Conservation (phyloP, 2,113 vertebrate species). For the Erinaceus europaeus region DNA sequence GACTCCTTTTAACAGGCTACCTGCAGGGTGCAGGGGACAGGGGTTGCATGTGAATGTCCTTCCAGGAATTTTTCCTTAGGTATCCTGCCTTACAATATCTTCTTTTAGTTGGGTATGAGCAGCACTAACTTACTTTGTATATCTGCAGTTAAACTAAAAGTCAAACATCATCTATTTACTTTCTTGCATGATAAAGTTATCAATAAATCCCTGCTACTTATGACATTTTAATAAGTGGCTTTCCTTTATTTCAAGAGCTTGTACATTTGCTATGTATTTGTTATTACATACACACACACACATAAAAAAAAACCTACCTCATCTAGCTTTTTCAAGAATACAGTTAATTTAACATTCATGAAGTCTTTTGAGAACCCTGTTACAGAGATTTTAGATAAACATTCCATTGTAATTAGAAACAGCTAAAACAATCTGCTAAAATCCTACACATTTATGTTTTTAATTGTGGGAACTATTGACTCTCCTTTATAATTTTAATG, state of each 20-base stretch:
- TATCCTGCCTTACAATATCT: no score
- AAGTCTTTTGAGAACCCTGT: slow-evolving; percentile 17
- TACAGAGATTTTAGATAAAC: slow-evolving; percentile 45
- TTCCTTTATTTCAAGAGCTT: slow-evolving; percentile 40
- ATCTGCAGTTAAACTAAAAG: background rate
- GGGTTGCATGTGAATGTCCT: no score
- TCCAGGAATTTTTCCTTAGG: no score
- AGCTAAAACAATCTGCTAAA: background rate
- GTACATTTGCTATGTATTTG: background rate
- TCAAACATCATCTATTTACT: background rate
- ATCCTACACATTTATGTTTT: background rate
- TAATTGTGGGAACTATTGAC: slow-evolving; percentile 35
- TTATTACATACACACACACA: background rate
- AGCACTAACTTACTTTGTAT: no score
- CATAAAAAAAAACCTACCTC: background rate
- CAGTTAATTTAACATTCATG: slow-evolving; percentile 63
- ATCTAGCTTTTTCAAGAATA: slow-evolving; percentile 22
- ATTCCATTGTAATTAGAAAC: background rate
- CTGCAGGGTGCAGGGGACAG: no score
- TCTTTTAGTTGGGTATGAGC: no score
- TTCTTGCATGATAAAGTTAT: slow-evolving; percentile 15
- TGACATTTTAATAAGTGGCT: slow-evolving; percentile 12
- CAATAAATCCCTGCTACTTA: background rate
- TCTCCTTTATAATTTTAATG: slow-evolving; percentile 1
- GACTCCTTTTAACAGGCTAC: no score